Percentiles rank a stretch among this genome's conserved stretches.
Evolutionary conservation across 37 sponge, comb jelly and placozoan species (phyloP).

Genomic region (Theonella swinhoei): DNA sequence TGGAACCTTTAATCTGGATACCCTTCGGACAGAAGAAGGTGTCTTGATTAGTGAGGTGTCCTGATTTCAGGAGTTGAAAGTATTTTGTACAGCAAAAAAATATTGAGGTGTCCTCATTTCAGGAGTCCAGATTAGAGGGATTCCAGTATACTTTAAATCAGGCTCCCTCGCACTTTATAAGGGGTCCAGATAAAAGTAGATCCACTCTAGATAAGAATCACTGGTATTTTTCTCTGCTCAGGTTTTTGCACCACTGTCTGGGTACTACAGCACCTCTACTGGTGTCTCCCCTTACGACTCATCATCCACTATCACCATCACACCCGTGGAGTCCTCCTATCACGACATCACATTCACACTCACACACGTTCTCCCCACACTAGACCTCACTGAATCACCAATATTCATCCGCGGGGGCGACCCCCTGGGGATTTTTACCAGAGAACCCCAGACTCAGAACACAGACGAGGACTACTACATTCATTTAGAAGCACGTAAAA

Average conservation of each 20-base stretch:
- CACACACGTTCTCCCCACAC: constrained; percentile 49
- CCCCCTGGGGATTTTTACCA: background rate
- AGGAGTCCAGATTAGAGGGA: background rate
- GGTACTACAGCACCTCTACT: constrained; percentile 18
- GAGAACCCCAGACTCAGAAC: background rate
- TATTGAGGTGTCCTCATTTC: too few species aligned
- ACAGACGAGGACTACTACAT: constrained; percentile 15
- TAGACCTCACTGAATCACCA: background rate
- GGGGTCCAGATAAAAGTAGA: too few species aligned
- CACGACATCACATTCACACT: constrained; percentile 50
- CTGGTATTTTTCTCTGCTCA: constrained; percentile 14
- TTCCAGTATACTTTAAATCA: background rate
- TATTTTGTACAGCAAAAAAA: too few species aligned
- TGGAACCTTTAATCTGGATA: too few species aligned
- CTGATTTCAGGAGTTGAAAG: too few species aligned
- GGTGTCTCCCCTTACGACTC: background rate
- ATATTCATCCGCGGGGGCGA: background rate
- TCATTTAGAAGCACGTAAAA: constrained; percentile 63
- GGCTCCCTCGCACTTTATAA: too few species aligned
- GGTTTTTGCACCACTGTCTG: constrained; percentile 76
- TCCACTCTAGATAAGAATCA: too few species aligned
- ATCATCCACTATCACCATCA: constrained; percentile 28
- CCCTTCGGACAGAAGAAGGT: too few species aligned
- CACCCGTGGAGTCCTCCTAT: constrained; percentile 60
- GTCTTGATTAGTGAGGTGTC: too few species aligned